phyloP scores from a whole-genome alignment of 2,113 vertebrate species.

The Serilophus lunatus region DNA sequence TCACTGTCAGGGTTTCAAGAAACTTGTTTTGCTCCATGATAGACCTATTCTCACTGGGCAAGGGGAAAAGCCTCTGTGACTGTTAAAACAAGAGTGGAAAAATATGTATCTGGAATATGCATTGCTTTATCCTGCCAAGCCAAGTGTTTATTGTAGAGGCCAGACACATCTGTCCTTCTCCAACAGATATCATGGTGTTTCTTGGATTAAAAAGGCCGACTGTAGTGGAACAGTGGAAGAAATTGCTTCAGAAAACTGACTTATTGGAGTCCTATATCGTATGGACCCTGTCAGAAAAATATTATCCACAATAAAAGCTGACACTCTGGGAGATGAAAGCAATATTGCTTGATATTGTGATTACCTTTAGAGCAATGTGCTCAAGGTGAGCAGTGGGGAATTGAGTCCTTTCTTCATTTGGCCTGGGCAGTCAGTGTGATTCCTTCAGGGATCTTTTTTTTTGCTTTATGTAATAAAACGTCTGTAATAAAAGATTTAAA shows the following conservation, averaged over 20 bases:
- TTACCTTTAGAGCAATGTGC: background rate
- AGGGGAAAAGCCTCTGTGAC: constrained; percentile 35
- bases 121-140: constrained; percentile 53
- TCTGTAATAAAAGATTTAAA: background rate
- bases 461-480: constrained; percentile 7
- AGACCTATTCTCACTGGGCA: constrained; percentile 34
- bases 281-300: constrained; percentile 9
- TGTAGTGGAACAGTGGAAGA: constrained; percentile 39
- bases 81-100: constrained; percentile 64
- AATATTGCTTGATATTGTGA: constrained; percentile 4
- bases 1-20: constrained; percentile 26
- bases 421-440: background rate
- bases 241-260: constrained; percentile 51
- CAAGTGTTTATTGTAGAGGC: constrained; percentile 62
- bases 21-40: constrained; percentile 25
- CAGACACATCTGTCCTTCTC: constrained; percentile 58
- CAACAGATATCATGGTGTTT: constrained; percentile 61
- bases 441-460: background rate
- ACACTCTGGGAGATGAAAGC: background rate
- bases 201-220: constrained; percentile 53
- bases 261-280: constrained; percentile 30
- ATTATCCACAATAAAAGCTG: constrained; percentile 21
- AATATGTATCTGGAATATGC: constrained; percentile 64
- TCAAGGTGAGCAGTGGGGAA: background rate
- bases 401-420: background rate